These are phyloP conservation scores for Phrynocephalus versicolor DNA, from an alignment of 2,113 vertebrate genomes.

Conservation along the genomic window DNA sequence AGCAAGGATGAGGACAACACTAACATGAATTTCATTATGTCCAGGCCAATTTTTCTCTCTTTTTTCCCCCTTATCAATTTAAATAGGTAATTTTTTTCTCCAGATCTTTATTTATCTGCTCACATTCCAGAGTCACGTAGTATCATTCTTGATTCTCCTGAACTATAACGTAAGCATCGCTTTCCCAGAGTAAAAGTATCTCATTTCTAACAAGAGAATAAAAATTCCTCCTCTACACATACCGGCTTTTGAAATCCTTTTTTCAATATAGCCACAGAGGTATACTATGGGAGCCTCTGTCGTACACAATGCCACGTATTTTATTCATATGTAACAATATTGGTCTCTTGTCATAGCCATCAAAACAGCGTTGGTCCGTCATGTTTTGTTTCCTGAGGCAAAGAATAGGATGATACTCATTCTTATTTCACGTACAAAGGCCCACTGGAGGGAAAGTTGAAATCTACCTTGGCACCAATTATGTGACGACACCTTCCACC, in stretches of 20 bases:
- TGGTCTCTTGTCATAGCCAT: not conserved
- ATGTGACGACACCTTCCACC: not conserved
- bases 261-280: not conserved
- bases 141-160: not conserved
- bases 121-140: conserved; percentile 29
- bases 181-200: not conserved
- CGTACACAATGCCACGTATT: conserved; percentile 10
- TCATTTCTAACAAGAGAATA: conserved; percentile 23
- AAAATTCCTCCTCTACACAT: conserved; percentile 7
- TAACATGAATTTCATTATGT: conserved; percentile 27
- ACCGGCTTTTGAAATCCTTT: not conserved
- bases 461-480: not conserved
- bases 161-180: conserved; percentile 11
- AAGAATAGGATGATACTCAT: not conserved
- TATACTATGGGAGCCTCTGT: not conserved
- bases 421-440: no score
- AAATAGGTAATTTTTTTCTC: conserved; percentile 33
- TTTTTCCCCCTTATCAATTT: conserved; percentile 16
- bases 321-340: not conserved
- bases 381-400: not conserved
- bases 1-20: conserved; percentile 9
- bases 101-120: conserved; percentile 38
- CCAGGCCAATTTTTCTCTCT: conserved; percentile 16
- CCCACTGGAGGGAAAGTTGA: not conserved
- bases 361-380: not conserved